These are phyloP conservation scores for Lithobates pipiens DNA, from an alignment of 2,797 vertebrate genomes.

Conservation along the genomic window DNA sequence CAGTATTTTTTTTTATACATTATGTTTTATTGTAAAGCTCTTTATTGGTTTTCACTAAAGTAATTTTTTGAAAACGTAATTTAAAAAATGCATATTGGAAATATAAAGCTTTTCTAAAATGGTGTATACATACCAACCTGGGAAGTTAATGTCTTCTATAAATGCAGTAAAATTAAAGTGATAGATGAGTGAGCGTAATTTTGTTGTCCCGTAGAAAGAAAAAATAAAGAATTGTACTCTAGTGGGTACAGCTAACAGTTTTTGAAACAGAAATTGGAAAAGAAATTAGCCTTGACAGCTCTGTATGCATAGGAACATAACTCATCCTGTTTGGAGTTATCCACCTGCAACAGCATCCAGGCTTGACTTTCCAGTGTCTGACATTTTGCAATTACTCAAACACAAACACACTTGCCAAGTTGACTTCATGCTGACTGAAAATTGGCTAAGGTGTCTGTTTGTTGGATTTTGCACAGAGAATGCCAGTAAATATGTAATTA, in stretches of 20 bases:
- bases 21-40: neutral
- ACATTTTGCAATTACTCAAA: conserved; percentile 62
- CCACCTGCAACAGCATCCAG: conserved; percentile 61
- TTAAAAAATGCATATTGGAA: neutral
- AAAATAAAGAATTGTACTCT: conserved; percentile 22
- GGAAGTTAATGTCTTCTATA: neutral
- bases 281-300: conserved; percentile 60
- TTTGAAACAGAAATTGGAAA: conserved; percentile 58
- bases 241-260: conserved; percentile 57
- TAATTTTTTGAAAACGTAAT: too few relatives aligned
- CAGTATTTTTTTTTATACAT: too few relatives aligned
- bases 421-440: conserved; percentile 58
- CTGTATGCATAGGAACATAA: conserved; percentile 59
- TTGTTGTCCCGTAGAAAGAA: conserved; percentile 36
- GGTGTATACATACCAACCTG: neutral
- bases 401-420: conserved; percentile 61
- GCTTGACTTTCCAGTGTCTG: conserved; percentile 59
- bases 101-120: neutral
- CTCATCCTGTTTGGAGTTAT: conserved; percentile 60
- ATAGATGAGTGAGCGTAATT: conserved; percentile 36
- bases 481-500: conserved; percentile 61
- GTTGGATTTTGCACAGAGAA: conserved; percentile 54
- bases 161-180: conserved; percentile 27
- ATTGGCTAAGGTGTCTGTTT: conserved; percentile 57
- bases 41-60: too few relatives aligned